phyloP scores from a whole-genome alignment of 2,797 vertebrate genomes.

The Neosilurus hyrtlii region DNA sequence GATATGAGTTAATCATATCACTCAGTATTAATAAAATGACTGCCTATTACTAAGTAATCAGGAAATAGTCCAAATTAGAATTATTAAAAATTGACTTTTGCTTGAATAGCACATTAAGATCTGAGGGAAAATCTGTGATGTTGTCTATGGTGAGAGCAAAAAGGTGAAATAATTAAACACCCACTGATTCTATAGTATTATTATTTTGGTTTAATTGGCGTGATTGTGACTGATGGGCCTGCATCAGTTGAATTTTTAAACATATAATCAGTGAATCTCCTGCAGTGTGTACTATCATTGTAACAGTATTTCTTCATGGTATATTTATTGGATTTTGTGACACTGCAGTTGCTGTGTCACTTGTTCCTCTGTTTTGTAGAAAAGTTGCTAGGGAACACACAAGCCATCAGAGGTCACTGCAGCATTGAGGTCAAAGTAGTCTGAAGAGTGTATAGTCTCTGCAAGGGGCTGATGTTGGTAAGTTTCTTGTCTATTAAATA shows the following conservation, averaged over 20 bases:
- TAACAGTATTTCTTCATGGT: not conserved
- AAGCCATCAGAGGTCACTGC: slow-evolving; percentile 10
- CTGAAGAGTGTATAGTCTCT: not conserved
- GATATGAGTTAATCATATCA: not conserved
- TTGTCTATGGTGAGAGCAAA: not conserved
- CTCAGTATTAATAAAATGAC: too few species aligned
- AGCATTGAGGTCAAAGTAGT: slow-evolving; percentile 14
- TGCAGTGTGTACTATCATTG: not conserved
- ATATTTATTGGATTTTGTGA: not conserved
- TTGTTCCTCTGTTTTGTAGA: slow-evolving; percentile 26
- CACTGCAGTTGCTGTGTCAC: not conserved
- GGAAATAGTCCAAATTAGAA: not conserved
- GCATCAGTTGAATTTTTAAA: too few species aligned
- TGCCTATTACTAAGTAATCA: not conserved
- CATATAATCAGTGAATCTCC: not conserved
- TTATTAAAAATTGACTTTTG: not conserved
- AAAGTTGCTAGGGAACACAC: slow-evolving; percentile 43
- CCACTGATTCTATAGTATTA: too few species aligned
- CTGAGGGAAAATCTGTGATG: too few species aligned
- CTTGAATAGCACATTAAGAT: not conserved
- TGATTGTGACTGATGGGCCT: not conserved
- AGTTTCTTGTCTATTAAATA: slow-evolving; percentile 1
- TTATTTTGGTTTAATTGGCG: too few species aligned
- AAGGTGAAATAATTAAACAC: not conserved
- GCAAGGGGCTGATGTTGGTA: slow-evolving; percentile 18